These are phyloP conservation scores for Cercopithecus mona DNA, from an alignment of 2,113 vertebrate genomes.

Conservation along the genomic window DNA sequence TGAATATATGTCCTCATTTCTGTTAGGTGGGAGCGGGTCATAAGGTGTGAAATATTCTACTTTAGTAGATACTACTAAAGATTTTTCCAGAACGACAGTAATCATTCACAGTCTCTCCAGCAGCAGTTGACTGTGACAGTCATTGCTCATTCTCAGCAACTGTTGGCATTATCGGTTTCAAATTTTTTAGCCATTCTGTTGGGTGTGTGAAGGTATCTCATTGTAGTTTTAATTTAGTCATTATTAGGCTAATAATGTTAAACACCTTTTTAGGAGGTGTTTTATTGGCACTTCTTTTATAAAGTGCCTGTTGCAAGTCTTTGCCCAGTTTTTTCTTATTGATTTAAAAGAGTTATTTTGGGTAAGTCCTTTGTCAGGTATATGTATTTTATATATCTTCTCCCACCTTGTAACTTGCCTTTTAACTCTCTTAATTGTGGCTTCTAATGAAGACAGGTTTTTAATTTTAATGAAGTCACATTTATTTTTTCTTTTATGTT, in stretches of 20 bases:
- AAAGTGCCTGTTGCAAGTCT: neutral
- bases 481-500: neutral
- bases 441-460: slow-evolving; percentile 36
- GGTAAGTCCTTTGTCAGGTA: neutral
- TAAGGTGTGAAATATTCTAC: neutral
- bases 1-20: neutral
- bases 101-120: neutral
- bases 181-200: neutral
- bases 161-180: neutral
- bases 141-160: neutral
- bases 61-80: neutral
- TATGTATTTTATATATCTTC: neutral
- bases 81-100: neutral
- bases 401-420: neutral
- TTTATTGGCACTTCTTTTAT: neutral
- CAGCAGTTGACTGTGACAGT: neutral
- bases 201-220: neutral
- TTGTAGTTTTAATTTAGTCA: neutral
- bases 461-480: slow-evolving; percentile 7
- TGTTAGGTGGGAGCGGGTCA: neutral
- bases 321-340: neutral
- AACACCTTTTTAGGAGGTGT: neutral
- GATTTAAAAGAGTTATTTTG: neutral
- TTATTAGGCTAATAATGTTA: neutral
- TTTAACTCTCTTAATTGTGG: neutral